Base-by-base conservation (phyloP, 2,888 invertebrate genomes). In the Metalampra italica region DNA sequence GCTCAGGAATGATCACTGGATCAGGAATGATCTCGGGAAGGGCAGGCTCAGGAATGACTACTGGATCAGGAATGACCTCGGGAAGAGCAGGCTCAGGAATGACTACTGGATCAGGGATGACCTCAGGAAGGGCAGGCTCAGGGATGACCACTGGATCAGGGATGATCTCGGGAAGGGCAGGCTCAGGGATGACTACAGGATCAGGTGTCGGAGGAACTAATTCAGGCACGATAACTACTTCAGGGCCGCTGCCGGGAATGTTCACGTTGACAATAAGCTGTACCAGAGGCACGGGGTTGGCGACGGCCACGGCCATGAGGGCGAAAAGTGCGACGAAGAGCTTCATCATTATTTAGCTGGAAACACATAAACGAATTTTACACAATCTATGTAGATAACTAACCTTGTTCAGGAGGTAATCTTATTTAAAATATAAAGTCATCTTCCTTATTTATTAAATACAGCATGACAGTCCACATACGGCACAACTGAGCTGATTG, bases 211-310 rank as follows among this genome's bases (percentile, higher is more conserved):
- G 56, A 1, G 50, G 32, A 1, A 46, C 45, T 22, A 29, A 8
- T 29, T 38, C 30, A 13, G 38, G 46, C 4, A 41, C 22, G 12
- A 36, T 42, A 5, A 22, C 22, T 2, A 22, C 22, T 22, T 22
- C 22, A 22, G 22, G 22, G 32, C 32, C 11, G 7, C 11, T 8
- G 29, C 49, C 51, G 30, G 62, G 62, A 14, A 66, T 68, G 38
- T 74, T 68, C n/a, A 78, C 57, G 60, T 78, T 79, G 38, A 81
- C 68, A 53, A 78, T 68, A 54, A 71, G 54, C 61, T 71, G 72
- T 59, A 79, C 78, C 39, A 78, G 52, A 4, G 45, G 38, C 13
- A 75, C 53, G 3, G 78, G 77, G 48, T 67, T 67, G 55, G 77
- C 78, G 22, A 62, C 63, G 15, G 72, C 71, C 45, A 79, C 59